These are phyloP conservation scores for Coelopa frigida DNA, from an alignment of 1,140 invertebrate species.

Conservation along the genomic window DNA sequence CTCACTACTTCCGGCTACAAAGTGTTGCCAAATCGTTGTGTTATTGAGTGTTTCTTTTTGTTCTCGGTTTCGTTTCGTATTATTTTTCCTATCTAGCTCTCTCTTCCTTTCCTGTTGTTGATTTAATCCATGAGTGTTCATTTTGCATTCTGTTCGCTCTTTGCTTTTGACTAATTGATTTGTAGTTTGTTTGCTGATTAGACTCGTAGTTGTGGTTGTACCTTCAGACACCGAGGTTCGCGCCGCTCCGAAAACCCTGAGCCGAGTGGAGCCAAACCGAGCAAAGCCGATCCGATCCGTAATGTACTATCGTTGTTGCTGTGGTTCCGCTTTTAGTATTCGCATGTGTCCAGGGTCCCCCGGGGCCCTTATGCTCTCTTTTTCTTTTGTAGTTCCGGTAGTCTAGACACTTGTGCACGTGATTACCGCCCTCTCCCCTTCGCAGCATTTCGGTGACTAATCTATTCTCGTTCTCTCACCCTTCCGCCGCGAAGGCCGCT, in stretches of 20 bases:
- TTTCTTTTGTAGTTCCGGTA: no score
- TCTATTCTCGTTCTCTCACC: background rate
- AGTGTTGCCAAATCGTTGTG: constrained; percentile 22
- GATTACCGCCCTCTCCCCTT: constrained; percentile 6
- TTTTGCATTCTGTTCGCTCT: background rate
- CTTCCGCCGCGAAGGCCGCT: constrained; percentile 29
- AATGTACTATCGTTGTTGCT: no score
- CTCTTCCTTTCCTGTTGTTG: background rate
- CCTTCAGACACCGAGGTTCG: no score
- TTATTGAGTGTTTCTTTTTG: constrained; percentile 19
- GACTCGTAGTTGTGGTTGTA: no score
- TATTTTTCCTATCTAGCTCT: constrained; percentile 10
- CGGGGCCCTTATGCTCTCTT: no score
- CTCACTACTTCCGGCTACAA: constrained; percentile 44
- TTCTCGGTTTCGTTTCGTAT: constrained; percentile 21
- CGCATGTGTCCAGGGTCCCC: no score
- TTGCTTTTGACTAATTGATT: background rate
- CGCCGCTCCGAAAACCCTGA: no score
- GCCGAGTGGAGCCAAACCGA: no score
- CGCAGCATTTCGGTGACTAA: background rate
- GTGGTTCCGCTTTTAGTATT: no score
- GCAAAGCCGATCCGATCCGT: no score
- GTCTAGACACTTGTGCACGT: constrained; percentile 8
- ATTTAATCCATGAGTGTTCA: background rate
- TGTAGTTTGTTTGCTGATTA: background rate